Percentiles rank a stretch among this genome's conserved stretches.
These are phyloP conservation scores for Theonella swinhoei DNA, from an alignment of 37 sponge, comb jelly and placozoan genomes.

Conservation along the genomic window DNA sequence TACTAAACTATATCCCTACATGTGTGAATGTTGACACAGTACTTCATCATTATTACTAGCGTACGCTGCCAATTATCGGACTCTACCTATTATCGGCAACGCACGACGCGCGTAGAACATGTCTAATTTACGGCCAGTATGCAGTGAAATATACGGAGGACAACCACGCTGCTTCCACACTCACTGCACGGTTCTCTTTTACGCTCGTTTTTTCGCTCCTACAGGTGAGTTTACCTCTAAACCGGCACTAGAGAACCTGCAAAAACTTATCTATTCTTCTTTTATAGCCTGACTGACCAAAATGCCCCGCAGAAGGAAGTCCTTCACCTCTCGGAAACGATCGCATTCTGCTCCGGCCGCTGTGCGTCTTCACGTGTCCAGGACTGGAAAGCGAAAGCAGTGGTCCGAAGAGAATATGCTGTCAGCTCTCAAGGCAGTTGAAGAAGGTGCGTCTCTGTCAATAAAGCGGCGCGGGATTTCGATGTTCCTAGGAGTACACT, in stretches of 20 bases:
- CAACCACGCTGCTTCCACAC: neutral
- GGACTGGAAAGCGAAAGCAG: neutral
- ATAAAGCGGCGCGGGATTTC: neutral
- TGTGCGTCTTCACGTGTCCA: neutral
- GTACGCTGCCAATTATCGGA: neutral
- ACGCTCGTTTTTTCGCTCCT: neutral
- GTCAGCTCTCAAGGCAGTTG: neutral
- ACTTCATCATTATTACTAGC: too few species aligned
- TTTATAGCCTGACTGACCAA: neutral
- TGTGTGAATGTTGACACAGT: too few species aligned
- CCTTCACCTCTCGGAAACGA: neutral
- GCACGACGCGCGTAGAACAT: neutral
- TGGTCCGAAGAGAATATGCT: slow-evolving; percentile 23
- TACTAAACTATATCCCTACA: too few species aligned
- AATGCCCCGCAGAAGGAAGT: neutral
- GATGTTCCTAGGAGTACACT: slow-evolving; percentile 27
- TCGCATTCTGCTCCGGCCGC: neutral
- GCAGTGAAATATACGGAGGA: neutral
- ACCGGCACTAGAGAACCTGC: neutral
- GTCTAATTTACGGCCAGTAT: neutral
- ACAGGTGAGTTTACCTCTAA: neutral
- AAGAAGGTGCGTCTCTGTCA: neutral
- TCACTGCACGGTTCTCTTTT: neutral
- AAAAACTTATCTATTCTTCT: neutral
- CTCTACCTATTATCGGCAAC: neutral